These are phyloP conservation scores for Melanotaenia boesemani DNA, from an alignment of 2,797 vertebrate species.

Conservation along the genomic window DNA sequence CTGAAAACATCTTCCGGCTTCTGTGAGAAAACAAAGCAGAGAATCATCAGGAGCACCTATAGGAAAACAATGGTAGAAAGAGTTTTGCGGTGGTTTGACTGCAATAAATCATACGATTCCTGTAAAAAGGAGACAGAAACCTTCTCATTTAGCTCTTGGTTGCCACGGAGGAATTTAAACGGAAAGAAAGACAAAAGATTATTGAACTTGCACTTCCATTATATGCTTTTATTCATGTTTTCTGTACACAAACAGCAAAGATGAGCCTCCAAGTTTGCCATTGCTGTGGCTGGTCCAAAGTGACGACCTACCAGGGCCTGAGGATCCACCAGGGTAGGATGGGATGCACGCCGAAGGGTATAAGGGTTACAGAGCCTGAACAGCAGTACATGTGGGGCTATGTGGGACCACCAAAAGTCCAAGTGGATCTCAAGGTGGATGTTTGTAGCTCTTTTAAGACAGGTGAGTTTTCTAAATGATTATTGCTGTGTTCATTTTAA, in stretches of 20 bases:
- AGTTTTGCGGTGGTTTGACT: no score
- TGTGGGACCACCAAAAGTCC: background rate
- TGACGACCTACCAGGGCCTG: constrained; percentile 45
- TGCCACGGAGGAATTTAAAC: no score
- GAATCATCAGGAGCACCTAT: no score
- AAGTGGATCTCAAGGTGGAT: background rate
- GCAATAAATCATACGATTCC: no score
- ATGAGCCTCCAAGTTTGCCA: constrained; percentile 37
- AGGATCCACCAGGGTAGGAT: constrained; percentile 53
- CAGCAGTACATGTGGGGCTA: background rate
- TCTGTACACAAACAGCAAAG: background rate
- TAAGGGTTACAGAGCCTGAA: constrained; percentile 1
- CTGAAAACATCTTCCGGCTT: no score
- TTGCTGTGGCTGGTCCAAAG: constrained; percentile 49
- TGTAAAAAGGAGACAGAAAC: no score
- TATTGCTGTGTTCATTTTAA: background rate
- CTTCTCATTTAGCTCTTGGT: no score
- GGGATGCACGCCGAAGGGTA: constrained; percentile 8
- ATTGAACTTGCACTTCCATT: background rate
- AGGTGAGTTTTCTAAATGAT: constrained; percentile 15
- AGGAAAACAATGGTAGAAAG: no score
- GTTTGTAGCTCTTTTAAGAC: background rate
- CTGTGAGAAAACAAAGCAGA: no score
- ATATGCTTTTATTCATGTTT: background rate
- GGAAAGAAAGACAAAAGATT: no score